A percentile compares a stretch with the other conserved stretches of the same genome.
Conservation (phyloP, 2,113 vertebrate genomes). For the rabbit (Oryctolagus cuniculus) region DNA sequence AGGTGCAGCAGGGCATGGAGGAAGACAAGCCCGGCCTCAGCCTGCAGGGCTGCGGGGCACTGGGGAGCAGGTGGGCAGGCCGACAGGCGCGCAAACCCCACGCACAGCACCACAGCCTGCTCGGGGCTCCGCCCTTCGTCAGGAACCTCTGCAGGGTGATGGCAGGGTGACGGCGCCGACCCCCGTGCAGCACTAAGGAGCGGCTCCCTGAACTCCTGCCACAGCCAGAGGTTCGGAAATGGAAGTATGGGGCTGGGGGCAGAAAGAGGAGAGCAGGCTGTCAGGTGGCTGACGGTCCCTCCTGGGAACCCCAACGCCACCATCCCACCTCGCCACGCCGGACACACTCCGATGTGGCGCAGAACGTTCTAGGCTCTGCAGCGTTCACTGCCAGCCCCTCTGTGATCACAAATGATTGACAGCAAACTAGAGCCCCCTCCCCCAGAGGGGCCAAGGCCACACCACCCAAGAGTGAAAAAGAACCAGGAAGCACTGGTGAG, state of each 20-base stretch:
- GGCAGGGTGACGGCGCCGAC: neutral
- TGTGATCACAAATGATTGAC: rapidly evolving
- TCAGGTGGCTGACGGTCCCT: neutral
- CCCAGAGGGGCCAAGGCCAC: neutral
- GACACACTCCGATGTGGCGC: neutral
- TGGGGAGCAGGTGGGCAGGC: rapidly evolving
- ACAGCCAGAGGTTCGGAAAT: neutral
- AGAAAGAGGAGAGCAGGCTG: neutral
- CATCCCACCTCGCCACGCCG: neutral
- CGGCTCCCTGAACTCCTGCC: neutral
- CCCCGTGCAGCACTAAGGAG: neutral
- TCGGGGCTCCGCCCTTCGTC: rapidly evolving
- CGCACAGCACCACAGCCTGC: rapidly evolving
- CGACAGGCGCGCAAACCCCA: rapidly evolving
- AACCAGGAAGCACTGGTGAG: neutral
- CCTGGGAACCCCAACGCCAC: neutral
- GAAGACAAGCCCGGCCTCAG: neutral
- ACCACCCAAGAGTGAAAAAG: neutral
- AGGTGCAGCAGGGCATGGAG: rapidly evolving
- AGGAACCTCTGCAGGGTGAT: neutral
- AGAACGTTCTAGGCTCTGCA: neutral
- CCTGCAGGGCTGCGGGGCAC: rapidly evolving
- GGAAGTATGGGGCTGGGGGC: neutral
- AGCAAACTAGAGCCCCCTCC: neutral
- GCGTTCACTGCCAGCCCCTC: neutral